Percentiles rank a stretch among this genome's conserved stretches.
phyloP scores from a whole-genome alignment of 2,797 vertebrate species.

The Vultur gryphus region DNA sequence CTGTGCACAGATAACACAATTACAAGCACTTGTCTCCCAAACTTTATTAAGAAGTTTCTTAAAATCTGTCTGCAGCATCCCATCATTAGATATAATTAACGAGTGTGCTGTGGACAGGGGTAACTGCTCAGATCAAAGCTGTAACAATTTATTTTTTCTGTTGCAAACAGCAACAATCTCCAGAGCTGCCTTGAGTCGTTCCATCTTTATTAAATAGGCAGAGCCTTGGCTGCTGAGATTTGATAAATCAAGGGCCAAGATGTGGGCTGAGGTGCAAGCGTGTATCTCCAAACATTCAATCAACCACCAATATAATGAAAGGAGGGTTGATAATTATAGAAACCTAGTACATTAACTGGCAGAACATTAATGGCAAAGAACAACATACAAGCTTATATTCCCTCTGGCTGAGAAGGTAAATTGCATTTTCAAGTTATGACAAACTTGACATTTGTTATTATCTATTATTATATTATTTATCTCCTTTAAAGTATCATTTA shows the following conservation, averaged over 20 bases:
- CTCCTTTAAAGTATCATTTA: not conserved
- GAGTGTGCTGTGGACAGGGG: not conserved
- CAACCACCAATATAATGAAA: not conserved
- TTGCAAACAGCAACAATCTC: not conserved
- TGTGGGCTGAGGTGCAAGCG: not conserved
- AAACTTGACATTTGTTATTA: constrained; percentile 34
- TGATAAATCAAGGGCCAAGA: not conserved
- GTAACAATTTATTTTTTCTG: not conserved
- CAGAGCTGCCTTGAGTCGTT: not conserved
- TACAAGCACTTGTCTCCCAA: not conserved
- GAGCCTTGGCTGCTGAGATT: not conserved
- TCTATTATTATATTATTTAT: constrained; percentile 23
- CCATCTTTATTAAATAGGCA: not conserved
- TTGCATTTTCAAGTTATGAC: not conserved
- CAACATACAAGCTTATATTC: not conserved
- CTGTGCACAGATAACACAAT: not conserved
- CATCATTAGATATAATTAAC: not conserved
- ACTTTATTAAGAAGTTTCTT: not conserved
- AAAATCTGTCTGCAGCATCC: not conserved
- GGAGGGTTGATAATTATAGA: constrained; percentile 4
- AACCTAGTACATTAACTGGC: not conserved
- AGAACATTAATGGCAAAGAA: constrained; percentile 9
- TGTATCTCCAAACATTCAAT: not conserved
- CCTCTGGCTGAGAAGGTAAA: constrained; percentile 6
- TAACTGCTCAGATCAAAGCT: not conserved